Conservation (phyloP, 2,888 invertebrate species). For the Pimpla rufipes region DNA sequence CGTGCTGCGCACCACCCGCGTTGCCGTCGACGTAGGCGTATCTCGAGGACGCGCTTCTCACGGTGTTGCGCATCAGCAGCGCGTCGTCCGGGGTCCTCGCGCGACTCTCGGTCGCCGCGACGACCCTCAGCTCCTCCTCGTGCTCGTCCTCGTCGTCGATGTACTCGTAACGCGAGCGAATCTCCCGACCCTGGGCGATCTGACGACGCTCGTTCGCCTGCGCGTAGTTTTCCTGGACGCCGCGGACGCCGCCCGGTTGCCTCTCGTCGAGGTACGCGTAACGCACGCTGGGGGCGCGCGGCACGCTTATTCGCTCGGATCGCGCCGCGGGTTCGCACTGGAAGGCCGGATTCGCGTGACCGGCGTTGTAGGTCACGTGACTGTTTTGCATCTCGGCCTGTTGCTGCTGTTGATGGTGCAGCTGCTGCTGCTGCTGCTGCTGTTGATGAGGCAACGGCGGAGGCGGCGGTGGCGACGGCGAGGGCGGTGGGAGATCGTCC, state of each 20-base stretch:
- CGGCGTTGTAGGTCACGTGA: slow-evolving; percentile 67
- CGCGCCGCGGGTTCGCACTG: slow-evolving; percentile 72
- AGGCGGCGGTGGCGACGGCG: slow-evolving; percentile 80
- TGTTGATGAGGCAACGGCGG: slow-evolving; percentile 72
- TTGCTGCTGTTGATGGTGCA: not conserved
- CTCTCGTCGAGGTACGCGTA: slow-evolving; percentile 79
- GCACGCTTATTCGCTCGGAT: slow-evolving; percentile 54
- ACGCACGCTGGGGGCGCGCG: slow-evolving; percentile 9
- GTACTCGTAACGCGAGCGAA: slow-evolving; percentile 80
- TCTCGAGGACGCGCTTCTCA: slow-evolving; percentile 73
- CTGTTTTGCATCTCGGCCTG: too few species aligned
- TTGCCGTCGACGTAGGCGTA: slow-evolving; percentile 66
- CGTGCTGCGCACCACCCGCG: too few species aligned
- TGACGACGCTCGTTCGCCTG: slow-evolving; percentile 50
- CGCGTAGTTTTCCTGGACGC: slow-evolving; percentile 41
- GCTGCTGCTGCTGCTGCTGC: slow-evolving; percentile 39
- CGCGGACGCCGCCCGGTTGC: not conserved
- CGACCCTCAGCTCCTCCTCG: slow-evolving; percentile 16
- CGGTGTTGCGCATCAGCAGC: slow-evolving; percentile 64
- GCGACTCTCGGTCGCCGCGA: not conserved
- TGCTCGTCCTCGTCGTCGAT: slow-evolving; percentile 74
- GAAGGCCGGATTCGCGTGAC: slow-evolving; percentile 81
- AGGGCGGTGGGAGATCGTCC: slow-evolving; percentile 74
- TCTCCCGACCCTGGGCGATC: slow-evolving; percentile 64
- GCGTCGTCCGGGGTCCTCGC: slow-evolving; percentile 30